Percentiles rank a stretch among this genome's conserved stretches.
These are phyloP conservation scores for Oxystoma pomonae DNA, from an alignment of 2,888 invertebrate species.

Conservation along the genomic window DNA sequence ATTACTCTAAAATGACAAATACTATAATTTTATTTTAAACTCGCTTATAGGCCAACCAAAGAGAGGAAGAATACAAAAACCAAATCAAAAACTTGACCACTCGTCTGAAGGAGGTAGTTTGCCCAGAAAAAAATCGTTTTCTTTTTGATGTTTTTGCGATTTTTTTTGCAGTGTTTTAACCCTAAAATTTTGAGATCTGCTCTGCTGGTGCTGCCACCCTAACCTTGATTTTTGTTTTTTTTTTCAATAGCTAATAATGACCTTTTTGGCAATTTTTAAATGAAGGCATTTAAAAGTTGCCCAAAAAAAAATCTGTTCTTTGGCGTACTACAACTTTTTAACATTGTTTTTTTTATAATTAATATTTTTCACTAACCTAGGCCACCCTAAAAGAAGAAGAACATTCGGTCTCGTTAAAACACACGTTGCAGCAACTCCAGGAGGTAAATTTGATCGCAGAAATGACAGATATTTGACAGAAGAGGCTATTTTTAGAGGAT, in stretches of 20 bases:
- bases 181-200: too few species aligned
- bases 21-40: too few species aligned
- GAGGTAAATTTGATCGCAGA: conserved; percentile 70
- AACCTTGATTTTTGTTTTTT: too few species aligned
- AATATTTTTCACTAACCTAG: conserved; percentile 53
- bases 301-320: too few species aligned
- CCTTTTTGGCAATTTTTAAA: too few species aligned
- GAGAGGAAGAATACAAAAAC: conserved; percentile 99
- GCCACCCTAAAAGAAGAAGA: conserved; percentile 95
- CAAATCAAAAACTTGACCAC: conserved; percentile 98
- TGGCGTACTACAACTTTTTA: conserved; percentile 22
- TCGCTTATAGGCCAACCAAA: conserved; percentile 86
- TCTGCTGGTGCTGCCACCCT: too few species aligned
- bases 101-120: conserved; percentile 94
- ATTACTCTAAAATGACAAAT: too few species aligned
- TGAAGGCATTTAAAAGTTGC: too few species aligned
- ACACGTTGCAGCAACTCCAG: conserved; percentile 84
- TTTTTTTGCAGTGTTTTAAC: background rate
- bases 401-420: conserved; percentile 86
- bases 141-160: background rate
- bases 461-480: background rate
- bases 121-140: conserved; percentile 2
- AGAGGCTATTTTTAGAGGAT: background rate
- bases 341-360: conserved; percentile 39
- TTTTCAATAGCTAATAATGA: background rate